These are phyloP conservation scores for Microtus oregoni DNA, from an alignment of 2,113 vertebrate species.

Conservation along the genomic window DNA sequence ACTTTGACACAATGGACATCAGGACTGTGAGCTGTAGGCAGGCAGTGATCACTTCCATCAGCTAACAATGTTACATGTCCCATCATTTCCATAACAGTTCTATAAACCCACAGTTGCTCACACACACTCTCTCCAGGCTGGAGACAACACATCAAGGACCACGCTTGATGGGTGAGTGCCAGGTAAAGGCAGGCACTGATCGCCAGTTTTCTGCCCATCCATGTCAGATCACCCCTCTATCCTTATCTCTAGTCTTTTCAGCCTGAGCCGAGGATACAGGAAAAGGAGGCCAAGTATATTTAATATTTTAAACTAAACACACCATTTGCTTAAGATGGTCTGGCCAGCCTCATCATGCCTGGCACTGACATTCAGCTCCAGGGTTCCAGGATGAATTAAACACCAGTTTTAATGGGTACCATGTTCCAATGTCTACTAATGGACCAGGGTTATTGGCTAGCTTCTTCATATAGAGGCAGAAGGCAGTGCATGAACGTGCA, in stretches of 20 bases:
- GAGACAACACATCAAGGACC: not conserved
- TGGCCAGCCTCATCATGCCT: conserved; percentile 83
- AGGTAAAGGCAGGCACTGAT: not conserved
- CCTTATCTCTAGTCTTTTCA: conserved; percentile 45
- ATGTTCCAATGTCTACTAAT: conserved; percentile 88
- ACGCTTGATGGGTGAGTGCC: not conserved
- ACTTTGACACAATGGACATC: not conserved
- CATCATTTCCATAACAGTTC: not conserved
- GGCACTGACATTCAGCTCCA: conserved; percentile 82
- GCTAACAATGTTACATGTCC: not conserved
- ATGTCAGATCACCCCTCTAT: conserved; percentile 51
- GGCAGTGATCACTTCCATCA: not conserved
- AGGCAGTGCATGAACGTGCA: conserved; percentile 59
- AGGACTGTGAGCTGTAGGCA: not conserved
- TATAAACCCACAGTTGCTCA: not conserved
- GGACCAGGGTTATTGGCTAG: conserved; percentile 87
- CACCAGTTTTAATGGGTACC: conserved; percentile 87
- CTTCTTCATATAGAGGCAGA: conserved; percentile 87
- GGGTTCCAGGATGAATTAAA: conserved; percentile 88
- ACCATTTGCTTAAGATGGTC: conserved; percentile 89
- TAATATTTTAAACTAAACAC: conserved; percentile 89
- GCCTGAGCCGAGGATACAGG: conserved; percentile 66
- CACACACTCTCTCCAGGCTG: not conserved
- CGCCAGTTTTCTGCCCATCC: not conserved
- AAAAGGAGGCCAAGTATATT: conserved; percentile 84